Percentiles rank a stretch among this genome's conserved stretches.
Evolutionary conservation across 2,113 vertebrate species (phyloP).

Genomic region (Cyanoramphus novaezelandiae): DNA sequence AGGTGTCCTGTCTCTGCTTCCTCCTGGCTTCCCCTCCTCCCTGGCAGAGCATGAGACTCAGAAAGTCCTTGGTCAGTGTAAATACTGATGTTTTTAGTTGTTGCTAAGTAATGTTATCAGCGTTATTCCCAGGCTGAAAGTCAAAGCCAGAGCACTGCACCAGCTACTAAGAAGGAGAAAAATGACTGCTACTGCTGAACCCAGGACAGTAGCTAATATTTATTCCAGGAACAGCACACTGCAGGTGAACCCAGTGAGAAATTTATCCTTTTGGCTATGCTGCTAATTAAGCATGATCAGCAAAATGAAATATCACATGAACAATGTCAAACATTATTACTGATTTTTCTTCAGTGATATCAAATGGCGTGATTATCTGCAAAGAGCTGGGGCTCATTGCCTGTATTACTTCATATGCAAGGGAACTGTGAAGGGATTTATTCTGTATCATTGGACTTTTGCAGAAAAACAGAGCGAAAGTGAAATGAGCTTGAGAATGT

Average conservation of each 20-base stretch:
- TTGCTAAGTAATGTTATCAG: no score
- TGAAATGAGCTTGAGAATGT: not conserved
- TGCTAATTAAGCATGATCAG: not conserved
- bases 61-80: no score
- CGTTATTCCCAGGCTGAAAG: no score
- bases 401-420: not conserved
- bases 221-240: not conserved
- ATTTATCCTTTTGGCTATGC: not conserved
- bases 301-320: not conserved
- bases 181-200: no score
- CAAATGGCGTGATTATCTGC: fast-evolving
- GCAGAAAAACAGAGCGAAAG: not conserved
- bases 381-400: not conserved
- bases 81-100: no score
- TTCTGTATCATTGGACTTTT: not conserved
- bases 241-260: not conserved
- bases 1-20: no score
- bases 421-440: not conserved
- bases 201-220: not conserved
- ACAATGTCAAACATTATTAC: not conserved
- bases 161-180: no score
- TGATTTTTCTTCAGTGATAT: not conserved
- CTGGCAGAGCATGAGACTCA: no score
- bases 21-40: no score
- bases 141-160: no score